phyloP scores from a whole-genome alignment of 1,140 invertebrate genomes.

The Cotesia chilonis region DNA sequence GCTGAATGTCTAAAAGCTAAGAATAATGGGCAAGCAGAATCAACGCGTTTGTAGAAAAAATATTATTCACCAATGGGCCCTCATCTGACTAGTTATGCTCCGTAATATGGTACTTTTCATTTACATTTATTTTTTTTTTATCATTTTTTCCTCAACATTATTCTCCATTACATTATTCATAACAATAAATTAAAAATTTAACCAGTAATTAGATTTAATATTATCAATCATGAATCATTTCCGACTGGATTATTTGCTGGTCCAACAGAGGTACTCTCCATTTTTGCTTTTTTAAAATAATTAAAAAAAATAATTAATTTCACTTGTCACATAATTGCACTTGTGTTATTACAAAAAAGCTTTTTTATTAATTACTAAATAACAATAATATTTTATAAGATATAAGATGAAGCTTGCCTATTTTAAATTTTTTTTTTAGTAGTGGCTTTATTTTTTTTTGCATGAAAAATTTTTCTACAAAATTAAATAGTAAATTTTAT shows the following conservation, averaged over 20 bases:
- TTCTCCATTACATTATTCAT: not conserved
- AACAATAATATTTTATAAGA: not conserved
- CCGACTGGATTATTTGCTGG: too few relatives aligned
- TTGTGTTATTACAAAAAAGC: too few relatives aligned
- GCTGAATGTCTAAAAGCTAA: slow-evolving; percentile 65
- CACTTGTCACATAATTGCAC: too few relatives aligned
- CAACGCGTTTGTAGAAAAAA: slow-evolving; percentile 62
- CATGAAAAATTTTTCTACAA: not conserved
- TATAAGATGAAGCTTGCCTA: not conserved
- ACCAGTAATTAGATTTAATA: too few relatives aligned
- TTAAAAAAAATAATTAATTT: too few relatives aligned
- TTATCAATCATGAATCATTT: too few relatives aligned
- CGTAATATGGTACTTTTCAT: slow-evolving; percentile 58
- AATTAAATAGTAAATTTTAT: not conserved
- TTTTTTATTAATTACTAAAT: too few relatives aligned
- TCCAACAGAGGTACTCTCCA: too few relatives aligned
- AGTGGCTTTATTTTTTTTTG: not conserved
- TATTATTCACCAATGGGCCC: slow-evolving; percentile 52
- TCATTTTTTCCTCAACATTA: slow-evolving; percentile 34
- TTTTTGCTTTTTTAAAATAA: too few relatives aligned
- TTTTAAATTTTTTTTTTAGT: not conserved
- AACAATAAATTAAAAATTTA: too few relatives aligned
- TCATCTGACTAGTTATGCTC: slow-evolving; percentile 58
- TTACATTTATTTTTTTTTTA: slow-evolving; percentile 59
- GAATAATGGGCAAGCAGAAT: slow-evolving; percentile 64